Percentiles rank a stretch among this genome's conserved stretches.
phyloP scores from a whole-genome alignment of 2,888 invertebrate species.

The Lasioglossum malachurum region DNA sequence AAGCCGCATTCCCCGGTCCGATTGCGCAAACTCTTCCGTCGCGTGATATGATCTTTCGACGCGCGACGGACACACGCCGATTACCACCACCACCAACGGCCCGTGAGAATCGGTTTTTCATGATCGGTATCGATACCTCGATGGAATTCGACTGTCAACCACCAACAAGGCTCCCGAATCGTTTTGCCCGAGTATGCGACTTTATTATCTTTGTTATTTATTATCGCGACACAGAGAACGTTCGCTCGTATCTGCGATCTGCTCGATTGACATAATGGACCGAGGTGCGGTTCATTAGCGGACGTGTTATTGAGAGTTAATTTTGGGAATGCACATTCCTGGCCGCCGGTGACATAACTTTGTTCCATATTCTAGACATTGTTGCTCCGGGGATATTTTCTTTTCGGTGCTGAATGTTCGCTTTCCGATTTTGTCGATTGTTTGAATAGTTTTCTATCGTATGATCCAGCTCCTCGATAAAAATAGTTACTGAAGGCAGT shows the following conservation, averaged over 20 bases:
- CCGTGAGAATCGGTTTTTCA: constrained; percentile 47
- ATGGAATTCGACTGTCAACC: constrained; percentile 38
- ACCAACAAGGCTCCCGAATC: constrained; percentile 1
- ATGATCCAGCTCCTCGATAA: background rate
- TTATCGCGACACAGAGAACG: background rate
- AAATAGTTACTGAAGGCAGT: background rate
- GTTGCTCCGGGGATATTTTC: background rate
- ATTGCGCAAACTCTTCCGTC: constrained; percentile 43
- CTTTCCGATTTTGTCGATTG: background rate
- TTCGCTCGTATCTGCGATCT: constrained; percentile 17
- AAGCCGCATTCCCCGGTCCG: constrained; percentile 49
- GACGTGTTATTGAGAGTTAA: constrained; percentile 32
- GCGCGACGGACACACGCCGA: constrained; percentile 3
- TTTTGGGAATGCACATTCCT: constrained; percentile 33
- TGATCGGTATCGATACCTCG: constrained; percentile 31
- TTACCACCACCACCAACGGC: constrained; percentile 11
- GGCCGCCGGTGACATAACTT: background rate
- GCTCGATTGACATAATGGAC: constrained; percentile 28
- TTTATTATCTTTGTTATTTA: constrained; percentile 48
- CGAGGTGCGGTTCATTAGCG: constrained; percentile 18
- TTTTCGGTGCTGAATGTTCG: background rate
- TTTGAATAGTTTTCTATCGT: too few species aligned
- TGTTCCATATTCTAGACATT: background rate
- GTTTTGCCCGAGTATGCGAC: background rate
- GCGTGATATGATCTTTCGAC: constrained; percentile 30